These are phyloP conservation scores for Chesias legatella DNA, from an alignment of 2,888 invertebrate genomes.

Conservation along the genomic window DNA sequence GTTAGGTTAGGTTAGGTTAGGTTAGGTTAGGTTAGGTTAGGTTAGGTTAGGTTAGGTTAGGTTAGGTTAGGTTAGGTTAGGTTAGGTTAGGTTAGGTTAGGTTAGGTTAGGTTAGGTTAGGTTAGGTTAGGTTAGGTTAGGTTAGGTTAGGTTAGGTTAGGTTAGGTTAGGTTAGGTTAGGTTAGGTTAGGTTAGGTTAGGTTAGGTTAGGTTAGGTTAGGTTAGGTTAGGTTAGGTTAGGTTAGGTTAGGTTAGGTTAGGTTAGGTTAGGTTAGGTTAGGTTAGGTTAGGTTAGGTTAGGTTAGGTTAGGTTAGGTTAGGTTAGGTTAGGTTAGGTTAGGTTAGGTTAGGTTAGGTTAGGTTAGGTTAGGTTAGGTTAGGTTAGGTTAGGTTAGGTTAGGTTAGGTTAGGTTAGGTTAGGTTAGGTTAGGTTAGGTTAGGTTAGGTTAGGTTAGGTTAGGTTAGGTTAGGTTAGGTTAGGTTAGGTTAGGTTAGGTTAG, in stretches of 20 bases:
- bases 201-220: conserved; percentile 24
- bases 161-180: conserved; percentile 13
- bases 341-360: conserved; percentile 24
- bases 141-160: conserved; percentile 16
- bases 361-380: conserved; percentile 24
- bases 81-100: conserved; percentile 11
- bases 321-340: conserved; percentile 24
- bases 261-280: conserved; percentile 21
- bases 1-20: conserved; percentile 14
- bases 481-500: conserved; percentile 14
- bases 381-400: conserved; percentile 24
- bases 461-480: conserved; percentile 14
- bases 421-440: conserved; percentile 24
- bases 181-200: conserved; percentile 24
- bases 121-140: conserved; percentile 18
- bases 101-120: conserved; percentile 13
- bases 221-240: conserved; percentile 24
- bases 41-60: conserved; percentile 14
- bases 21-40: conserved; percentile 14
- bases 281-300: conserved; percentile 26
- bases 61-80: conserved; percentile 14
- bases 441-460: conserved; percentile 23
- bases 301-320: conserved; percentile 26
- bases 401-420: conserved; percentile 26
- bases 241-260: conserved; percentile 22